Percentiles rank a stretch among this genome's conserved stretches.
Conservation (phyloP, 2,113 vertebrate species). For the Puntigrus tetrazona region DNA sequence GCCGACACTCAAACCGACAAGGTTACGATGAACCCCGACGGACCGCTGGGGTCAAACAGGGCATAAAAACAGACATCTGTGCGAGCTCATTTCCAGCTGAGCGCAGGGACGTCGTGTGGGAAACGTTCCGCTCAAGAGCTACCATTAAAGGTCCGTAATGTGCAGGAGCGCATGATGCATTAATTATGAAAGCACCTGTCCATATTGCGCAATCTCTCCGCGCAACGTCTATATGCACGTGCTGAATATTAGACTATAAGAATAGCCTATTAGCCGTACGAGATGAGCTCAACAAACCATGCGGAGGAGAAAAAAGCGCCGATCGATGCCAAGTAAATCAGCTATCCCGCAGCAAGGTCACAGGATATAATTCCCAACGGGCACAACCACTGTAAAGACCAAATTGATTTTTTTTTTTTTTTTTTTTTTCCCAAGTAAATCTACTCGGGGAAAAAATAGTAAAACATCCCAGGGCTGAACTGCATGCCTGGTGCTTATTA, state of each 20-base stretch:
- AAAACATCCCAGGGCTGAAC: constrained; percentile 7
- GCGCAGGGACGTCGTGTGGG: not conserved
- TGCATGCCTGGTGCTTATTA: constrained; percentile 32
- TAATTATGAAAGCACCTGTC: constrained; percentile 15
- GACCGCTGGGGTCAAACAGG: not conserved
- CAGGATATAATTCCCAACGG: constrained; percentile 41
- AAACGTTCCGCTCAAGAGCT: constrained; percentile 12
- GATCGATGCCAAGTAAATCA: constrained; percentile 52
- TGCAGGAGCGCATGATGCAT: constrained; percentile 8
- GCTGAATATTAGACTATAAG: constrained; percentile 34
- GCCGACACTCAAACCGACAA: not conserved
- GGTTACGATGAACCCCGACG: constrained; percentile 14
- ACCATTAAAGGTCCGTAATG: constrained; percentile 44
- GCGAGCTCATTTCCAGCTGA: constrained; percentile 17
- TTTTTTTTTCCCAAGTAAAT: constrained; percentile 46
- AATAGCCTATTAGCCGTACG: constrained; percentile 36
- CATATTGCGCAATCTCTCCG: not conserved
- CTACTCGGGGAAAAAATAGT: constrained; percentile 26
- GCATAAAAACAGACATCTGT: constrained; percentile 16
- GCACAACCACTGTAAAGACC: constrained; percentile 44
- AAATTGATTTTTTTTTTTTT: constrained; percentile 46
- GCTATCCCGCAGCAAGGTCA: constrained; percentile 37
- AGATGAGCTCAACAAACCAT: constrained; percentile 41
- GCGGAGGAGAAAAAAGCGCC: not conserved
- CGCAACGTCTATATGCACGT: constrained; percentile 1